Evolutionary conservation across 2,797 vertebrate genomes (phyloP), one percentile per base, ranked within the genome.

Genomic region (Neosilurus hyrtlii): DNA sequence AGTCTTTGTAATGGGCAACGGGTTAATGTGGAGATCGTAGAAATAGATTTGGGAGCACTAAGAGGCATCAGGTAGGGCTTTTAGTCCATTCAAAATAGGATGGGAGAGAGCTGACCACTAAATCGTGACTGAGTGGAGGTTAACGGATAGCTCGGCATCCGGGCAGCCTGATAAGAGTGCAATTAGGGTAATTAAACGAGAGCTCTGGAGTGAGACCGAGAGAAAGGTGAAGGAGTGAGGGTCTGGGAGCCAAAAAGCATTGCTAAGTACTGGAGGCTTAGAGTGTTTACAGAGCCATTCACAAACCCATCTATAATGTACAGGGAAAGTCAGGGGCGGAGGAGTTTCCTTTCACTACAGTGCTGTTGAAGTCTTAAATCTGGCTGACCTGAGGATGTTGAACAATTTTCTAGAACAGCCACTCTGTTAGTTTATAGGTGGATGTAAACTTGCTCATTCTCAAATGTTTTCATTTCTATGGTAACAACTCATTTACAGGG

Each of bases 1-100:
- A 74, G 74, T 61, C 8, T 84, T 89, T 83, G 89, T 93, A 92
- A 94, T 93, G 90, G 92, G 87, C 91, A 92, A 93, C 91, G 91
- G 90, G 90, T 89, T 91, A 79, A 68, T 59, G 78, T 88, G 89
- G 68, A 92, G 90, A 90, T 66, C 12, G 82, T 83, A 80, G 75
- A 80, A 87, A 86, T 78, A 84, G 84, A 87, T 81, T 80, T 80
- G 30, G 68, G n/a, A 62, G 63, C 70, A 83, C 83, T 82, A 61
- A 80, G 67, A 65, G 80, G 67, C 75, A 75, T 84, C 81, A 74
- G 54, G 62, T 75, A 54, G n/a, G 73, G 73, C 80, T 85, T 85
- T 85, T 71, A 84, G 77, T 57, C n/a, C 22, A 6, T 76, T 8
- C 67, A 52, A 86, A 84, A 70, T 37, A 77, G 68, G 52, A 56